Conservation (phyloP, 2,888 invertebrate species). For the Lithophane leautieri region DNA sequence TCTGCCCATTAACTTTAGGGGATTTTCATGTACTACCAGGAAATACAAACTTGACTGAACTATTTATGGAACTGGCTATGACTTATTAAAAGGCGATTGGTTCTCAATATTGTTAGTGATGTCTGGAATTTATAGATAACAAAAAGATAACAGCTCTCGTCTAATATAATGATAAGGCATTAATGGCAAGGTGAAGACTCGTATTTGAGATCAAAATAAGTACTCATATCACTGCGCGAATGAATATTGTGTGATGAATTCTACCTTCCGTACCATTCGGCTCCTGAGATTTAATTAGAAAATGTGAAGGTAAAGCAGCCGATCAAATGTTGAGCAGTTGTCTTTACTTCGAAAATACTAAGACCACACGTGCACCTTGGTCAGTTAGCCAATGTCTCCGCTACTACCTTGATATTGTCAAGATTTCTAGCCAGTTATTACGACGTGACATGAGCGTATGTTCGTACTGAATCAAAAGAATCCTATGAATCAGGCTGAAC, state of each 20-base stretch:
- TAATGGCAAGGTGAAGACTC: conserved; percentile 14
- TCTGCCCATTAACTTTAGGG: conserved; percentile 62
- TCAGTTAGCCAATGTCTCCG: neutral
- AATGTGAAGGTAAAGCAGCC: neutral
- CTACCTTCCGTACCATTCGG: neutral
- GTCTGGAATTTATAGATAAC: conserved; percentile 24
- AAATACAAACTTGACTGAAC: conserved; percentile 13
- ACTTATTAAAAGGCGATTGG: conserved; percentile 12
- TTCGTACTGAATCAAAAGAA: neutral
- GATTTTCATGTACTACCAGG: conserved; percentile 28
- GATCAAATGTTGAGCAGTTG: neutral
- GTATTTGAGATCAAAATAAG: neutral
- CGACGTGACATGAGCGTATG: neutral
- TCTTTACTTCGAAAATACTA: neutral
- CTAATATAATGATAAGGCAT: conserved; percentile 31
- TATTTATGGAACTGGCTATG: conserved; percentile 25
- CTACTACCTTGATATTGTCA: neutral
- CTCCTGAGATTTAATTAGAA: neutral
- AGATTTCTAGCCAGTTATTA: neutral
- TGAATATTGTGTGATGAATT: neutral
- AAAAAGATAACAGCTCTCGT: conserved; percentile 36
- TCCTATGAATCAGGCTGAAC: neutral
- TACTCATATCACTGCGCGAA: neutral
- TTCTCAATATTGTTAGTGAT: conserved; percentile 3
- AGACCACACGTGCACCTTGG: neutral